A percentile compares a stretch with the other conserved stretches of the same genome.
These are phyloP conservation scores for Peromyscus melanophrys DNA, from an alignment of 2,797 vertebrate genomes.

Conservation along the genomic window DNA sequence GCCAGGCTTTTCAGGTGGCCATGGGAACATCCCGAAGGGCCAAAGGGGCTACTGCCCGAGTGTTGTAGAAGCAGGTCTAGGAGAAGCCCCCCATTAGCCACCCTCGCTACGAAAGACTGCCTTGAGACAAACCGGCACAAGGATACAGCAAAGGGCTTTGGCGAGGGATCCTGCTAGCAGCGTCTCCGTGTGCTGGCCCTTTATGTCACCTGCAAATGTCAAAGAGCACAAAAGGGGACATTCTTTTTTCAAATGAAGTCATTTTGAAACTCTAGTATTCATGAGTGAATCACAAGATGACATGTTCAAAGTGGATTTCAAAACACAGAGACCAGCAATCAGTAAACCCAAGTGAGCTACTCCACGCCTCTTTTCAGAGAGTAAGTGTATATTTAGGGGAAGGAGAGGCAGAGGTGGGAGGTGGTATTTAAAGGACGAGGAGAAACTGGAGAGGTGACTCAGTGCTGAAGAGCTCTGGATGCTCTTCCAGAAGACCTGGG, in stretches of 20 bases:
- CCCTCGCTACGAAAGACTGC: too few relatives aligned
- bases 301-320: constrained; percentile 3
- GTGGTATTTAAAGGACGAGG: background rate
- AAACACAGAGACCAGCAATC: background rate
- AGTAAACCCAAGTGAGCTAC: background rate
- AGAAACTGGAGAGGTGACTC: background rate
- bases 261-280: constrained; percentile 57
- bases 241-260: constrained; percentile 28
- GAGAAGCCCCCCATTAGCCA: background rate
- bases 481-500: background rate
- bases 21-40: too few relatives aligned
- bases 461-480: background rate
- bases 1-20: background rate
- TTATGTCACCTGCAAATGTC: constrained; percentile 92
- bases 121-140: constrained; percentile 75
- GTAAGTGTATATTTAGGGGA: background rate
- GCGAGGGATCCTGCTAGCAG: constrained; percentile 96
- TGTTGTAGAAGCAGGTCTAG: background rate
- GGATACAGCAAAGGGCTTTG: constrained; percentile 99
- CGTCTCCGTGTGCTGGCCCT: constrained; percentile 95
- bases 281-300: background rate
- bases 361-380: background rate
- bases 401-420: background rate
- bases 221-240: constrained; percentile 24
- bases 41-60: background rate